Percentiles rank a stretch among this genome's conserved stretches.
Evolutionary conservation across 2,888 invertebrate species (phyloP).

Genomic region (Pseudoips prasinana): DNA sequence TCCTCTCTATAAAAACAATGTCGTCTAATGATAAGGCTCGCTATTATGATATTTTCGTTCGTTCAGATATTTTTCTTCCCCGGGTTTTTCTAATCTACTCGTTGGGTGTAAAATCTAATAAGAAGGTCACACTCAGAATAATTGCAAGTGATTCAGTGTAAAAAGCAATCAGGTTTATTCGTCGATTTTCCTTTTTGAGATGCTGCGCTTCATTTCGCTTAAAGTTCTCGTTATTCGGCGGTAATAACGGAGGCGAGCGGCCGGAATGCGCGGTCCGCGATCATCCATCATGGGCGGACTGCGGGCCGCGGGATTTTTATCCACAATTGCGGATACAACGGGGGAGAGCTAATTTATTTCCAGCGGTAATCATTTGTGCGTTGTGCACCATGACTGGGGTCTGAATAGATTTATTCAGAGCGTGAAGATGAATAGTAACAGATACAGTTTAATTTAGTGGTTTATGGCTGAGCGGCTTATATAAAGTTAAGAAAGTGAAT

Average conservation of each 20-base stretch:
- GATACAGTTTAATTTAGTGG: constrained; percentile 21
- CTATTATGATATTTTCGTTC: constrained; percentile 29
- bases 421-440: constrained; percentile 26
- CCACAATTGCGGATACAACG: constrained; percentile 18
- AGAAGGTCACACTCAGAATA: constrained; percentile 20
- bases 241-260: constrained; percentile 6
- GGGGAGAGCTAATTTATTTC: constrained; percentile 28
- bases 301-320: constrained; percentile 29
- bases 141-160: constrained; percentile 21
- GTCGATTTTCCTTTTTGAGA: constrained; percentile 8
- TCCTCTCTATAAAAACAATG: constrained; percentile 40
- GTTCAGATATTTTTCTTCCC: no score
- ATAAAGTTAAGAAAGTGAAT: constrained; percentile 15
- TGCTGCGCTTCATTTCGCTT: constrained; percentile 12
- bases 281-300: constrained; percentile 42
- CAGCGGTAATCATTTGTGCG: constrained; percentile 24
- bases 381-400: constrained; percentile 14
- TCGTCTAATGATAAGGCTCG: constrained; percentile 31
- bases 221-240: constrained; percentile 5
- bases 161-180: constrained; percentile 21
- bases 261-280: constrained; percentile 5
- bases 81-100: constrained; percentile 21
- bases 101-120: constrained; percentile 20
- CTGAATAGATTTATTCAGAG: constrained; percentile 26
- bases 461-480: constrained; percentile 15